A percentile compares a stretch with the other conserved stretches of the same genome.
Evolutionary conservation across 2,888 invertebrate genomes (phyloP).

Genomic region (Xanthorhoe spadicearia): DNA sequence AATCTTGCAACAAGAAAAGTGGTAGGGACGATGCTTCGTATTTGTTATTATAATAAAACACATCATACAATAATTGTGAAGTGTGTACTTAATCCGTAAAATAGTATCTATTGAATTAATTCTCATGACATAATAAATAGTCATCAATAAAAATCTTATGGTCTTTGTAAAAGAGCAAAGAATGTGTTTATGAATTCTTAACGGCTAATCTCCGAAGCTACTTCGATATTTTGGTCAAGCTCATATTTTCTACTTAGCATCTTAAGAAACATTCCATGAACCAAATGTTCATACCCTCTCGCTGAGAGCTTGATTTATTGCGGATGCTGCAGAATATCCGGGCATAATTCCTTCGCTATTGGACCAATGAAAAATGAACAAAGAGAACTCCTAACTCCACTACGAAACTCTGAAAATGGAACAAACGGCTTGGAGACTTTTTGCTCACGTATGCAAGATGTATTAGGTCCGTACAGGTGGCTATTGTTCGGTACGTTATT

Average conservation of each 20-base stretch:
- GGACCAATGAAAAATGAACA: slow-evolving; percentile 27
- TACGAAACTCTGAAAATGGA: slow-evolving; percentile 33
- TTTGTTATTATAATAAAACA: background rate
- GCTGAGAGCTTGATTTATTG: slow-evolving; percentile 30
- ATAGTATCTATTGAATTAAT: too few species aligned
- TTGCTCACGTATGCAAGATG: slow-evolving; percentile 42
- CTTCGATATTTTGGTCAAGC: slow-evolving; percentile 1
- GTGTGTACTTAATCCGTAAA: too few species aligned
- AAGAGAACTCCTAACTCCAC: slow-evolving; percentile 30
- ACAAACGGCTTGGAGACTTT: slow-evolving; percentile 35
- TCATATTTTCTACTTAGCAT: slow-evolving; percentile 26
- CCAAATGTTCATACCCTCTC: slow-evolving; percentile 18
- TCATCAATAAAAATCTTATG: too few species aligned
- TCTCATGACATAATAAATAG: too few species aligned
- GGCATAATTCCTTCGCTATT: slow-evolving; percentile 30
- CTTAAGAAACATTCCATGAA: slow-evolving; percentile 23
- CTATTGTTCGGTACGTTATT: slow-evolving; percentile 58
- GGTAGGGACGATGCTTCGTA: background rate
- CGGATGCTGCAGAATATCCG: slow-evolving; percentile 31
- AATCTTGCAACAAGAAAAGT: background rate
- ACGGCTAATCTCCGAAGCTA: background rate
- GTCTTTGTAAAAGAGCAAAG: too few species aligned
- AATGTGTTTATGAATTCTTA: background rate
- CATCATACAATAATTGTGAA: background rate
- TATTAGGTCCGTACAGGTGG: slow-evolving; percentile 41